Evolutionary conservation across 2,113 vertebrate genomes (phyloP), one percentile per base, ranked within the genome.

Genomic region (Cinclus mexicanus): DNA sequence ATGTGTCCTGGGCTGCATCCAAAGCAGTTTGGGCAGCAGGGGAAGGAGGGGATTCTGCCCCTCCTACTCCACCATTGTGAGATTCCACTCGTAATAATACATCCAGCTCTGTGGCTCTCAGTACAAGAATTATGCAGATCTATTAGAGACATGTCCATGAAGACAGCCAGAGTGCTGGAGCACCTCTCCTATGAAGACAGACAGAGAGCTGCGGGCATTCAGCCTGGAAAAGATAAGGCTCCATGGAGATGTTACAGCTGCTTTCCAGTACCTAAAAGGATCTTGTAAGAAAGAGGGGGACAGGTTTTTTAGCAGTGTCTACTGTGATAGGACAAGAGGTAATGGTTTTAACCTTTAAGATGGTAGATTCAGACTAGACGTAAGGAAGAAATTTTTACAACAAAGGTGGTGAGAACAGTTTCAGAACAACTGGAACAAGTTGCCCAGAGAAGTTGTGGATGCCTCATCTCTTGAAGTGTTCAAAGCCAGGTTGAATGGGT

Each of bases 11-110:
- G 12, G 26, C 41, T 83, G 33, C 41, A 39, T 61, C 47, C 39
- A n/a, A 2, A 55, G 3, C 46, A 35, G 6, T 0, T 0, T 60
- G 74, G 24, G 52, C 46, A 79, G 47, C 42, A 35, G 37, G 47
- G 39, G 0, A 50, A 21, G 11, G 24, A 39, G 10, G 9, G 17
- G 20, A 46, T 52, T 74, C 55, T 79, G 19, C 15, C 20, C 6
- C 8, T 78, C 33, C 33, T 26, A 1, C 20, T 83, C 17, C 5
- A 4, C 20, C 19, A 8, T 10, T 17, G 14, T 44, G 35, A 39
- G 31, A 44, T 10, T 6, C 26, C 12, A 26, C 8, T 19, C 35
- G 49, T 5, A 61, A 12, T 31, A 14, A 24, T 50, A 9, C 3
- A 4, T 79, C 41, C 47, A 57, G 14, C 5, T 63, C 18, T 28